A percentile compares a stretch with the other conserved stretches of the same genome.
These are phyloP conservation scores for Eulithis prunata DNA, from an alignment of 2,888 invertebrate species.

Conservation along the genomic window DNA sequence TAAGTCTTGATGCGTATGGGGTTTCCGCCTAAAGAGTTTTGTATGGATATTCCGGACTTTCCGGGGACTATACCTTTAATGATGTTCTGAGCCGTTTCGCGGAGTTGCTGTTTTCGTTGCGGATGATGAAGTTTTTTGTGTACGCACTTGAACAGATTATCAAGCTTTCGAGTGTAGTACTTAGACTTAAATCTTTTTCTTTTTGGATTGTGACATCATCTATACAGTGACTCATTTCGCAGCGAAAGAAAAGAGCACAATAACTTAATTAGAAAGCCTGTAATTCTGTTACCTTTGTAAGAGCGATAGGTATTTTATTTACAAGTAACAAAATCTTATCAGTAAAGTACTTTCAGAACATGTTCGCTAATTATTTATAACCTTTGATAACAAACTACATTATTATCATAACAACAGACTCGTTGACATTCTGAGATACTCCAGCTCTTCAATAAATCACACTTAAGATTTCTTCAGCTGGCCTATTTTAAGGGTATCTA, in stretches of 20 bases:
- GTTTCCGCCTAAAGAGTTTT: slow-evolving; percentile 82
- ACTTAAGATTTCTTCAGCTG: slow-evolving; percentile 8
- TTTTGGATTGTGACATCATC: too few relatives aligned
- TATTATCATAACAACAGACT: slow-evolving; percentile 45
- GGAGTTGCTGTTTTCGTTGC: slow-evolving; percentile 37
- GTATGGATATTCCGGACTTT: slow-evolving; percentile 66
- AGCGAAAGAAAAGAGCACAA: background rate
- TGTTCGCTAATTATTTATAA: slow-evolving; percentile 14
- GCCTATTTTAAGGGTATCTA: background rate
- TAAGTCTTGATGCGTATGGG: slow-evolving; percentile 77
- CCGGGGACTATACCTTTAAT: slow-evolving; percentile 64
- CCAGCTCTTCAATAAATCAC: slow-evolving; percentile 10
- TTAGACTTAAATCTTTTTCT: background rate
- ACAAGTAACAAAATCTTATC: slow-evolving; percentile 4
- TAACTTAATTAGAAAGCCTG: background rate
- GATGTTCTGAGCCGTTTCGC: slow-evolving; percentile 62
- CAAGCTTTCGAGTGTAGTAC: background rate
- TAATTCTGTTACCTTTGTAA: background rate
- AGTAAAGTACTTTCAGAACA: slow-evolving; percentile 4
- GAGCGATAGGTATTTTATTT: background rate
- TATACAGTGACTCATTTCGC: too few relatives aligned
- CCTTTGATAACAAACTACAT: slow-evolving; percentile 16
- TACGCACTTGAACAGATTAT: slow-evolving; percentile 5
- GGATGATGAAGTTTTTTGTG: slow-evolving; percentile 42
- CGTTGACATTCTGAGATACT: slow-evolving; percentile 3